Base-by-base conservation (phyloP, 2,797 vertebrate species). In the Anabas testudineus region DNA sequence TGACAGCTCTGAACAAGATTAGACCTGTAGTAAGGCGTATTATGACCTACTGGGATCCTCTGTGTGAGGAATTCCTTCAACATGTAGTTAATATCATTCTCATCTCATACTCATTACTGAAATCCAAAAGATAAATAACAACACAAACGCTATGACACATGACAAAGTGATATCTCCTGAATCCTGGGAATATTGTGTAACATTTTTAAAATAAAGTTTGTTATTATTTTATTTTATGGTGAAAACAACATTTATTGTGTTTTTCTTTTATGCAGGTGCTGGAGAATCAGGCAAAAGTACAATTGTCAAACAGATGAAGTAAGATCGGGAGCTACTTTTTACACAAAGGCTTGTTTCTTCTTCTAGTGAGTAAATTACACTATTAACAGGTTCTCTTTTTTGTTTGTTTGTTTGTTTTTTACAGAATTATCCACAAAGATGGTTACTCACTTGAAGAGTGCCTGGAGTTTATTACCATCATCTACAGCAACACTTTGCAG, bases 291-390 rank as follows among this genome's bases (percentile, higher is more conserved):
- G 98, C 24, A 99, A 99, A 84, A 99, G 98, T 88, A 99, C 97
- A 41, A 99, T 99, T 0, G 97, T 99, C 94, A 99, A 99, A 92
- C 97, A 99, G 94, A 99, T 99, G 97, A 99, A 99, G 97, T 99
- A 93, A 96, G 97, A 76, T 32, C 67, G 74, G 55, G 15, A 48
- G 8, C 43, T 67, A 41, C 6, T 10, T 12, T 18, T 3, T 0
- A 15, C 49, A 15, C 21, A 42, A 1, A 15, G 14, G 46, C 32
- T 30, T 3, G n/a, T 36, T 57, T 37, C 22, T 34, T 58, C 14
- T 5, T 22, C 28, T 6, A 13, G 9, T 10, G 19, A 51, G 10
- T 49, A 34, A 67, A 37, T 22, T 22, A 10, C 16, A 47, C 4
- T 24, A 26, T 5, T 68, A 45, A 64, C 7, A 0, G 7, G n/a